Conservation (phyloP, 2,888 invertebrate genomes). For the Limenitis camilla region DNA sequence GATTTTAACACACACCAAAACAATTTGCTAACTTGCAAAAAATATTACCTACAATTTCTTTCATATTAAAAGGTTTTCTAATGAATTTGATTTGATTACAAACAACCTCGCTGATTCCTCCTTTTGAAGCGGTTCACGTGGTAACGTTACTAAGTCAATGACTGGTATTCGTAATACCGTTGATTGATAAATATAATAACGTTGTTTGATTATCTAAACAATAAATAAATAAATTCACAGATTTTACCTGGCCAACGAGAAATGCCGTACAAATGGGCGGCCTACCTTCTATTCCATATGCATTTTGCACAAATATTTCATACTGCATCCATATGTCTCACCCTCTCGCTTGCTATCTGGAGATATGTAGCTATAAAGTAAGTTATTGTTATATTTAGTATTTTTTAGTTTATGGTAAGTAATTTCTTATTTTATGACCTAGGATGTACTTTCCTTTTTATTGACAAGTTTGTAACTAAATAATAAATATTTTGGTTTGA, state of each 20-base stretch:
- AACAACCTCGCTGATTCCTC: no score
- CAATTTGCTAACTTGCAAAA: neutral
- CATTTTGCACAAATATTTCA: slow-evolving; percentile 87
- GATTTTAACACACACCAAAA: neutral
- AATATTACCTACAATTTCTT: neutral
- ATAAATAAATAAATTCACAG: slow-evolving; percentile 25
- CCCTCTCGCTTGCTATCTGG: slow-evolving; percentile 88
- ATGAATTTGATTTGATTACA: no score
- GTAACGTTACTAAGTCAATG: no score
- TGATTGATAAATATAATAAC: neutral
- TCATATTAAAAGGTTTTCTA: no score
- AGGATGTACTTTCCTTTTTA: no score
- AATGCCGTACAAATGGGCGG: slow-evolving; percentile 82
- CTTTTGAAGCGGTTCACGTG: no score
- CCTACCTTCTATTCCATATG: slow-evolving; percentile 85
- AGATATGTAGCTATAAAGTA: slow-evolving; percentile 89
- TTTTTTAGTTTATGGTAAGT: no score
- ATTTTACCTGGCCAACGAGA: slow-evolving; percentile 77
- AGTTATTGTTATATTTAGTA: slow-evolving; percentile 37
- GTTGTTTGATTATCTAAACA: neutral
- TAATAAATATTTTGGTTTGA: no score
- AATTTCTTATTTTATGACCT: no score
- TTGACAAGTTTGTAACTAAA: no score
- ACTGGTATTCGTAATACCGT: no score
- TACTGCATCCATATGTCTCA: slow-evolving; percentile 88